Evolutionary conservation across 2,888 invertebrate species (phyloP), one percentile per base, ranked within the genome.

Genomic region (Liodrosophila aerea): DNA sequence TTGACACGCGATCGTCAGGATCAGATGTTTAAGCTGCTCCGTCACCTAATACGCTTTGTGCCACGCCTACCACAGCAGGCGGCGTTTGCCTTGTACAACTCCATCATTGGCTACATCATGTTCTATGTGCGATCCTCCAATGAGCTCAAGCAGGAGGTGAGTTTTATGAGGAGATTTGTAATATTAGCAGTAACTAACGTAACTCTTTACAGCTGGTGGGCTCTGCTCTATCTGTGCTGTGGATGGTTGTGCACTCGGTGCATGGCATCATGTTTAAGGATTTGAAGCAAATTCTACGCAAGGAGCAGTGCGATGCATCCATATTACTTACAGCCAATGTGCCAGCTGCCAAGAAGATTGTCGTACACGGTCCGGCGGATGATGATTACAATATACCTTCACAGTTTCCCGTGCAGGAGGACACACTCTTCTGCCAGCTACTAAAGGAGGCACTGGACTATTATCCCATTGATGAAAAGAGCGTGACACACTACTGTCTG

Each of bases 241-340:
- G 99, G 98, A 97, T 98, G 96, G 98, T 99, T 16, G 98, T 98
- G 0, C 99, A 99, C 77, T 98, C 97, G 88, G 98, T 99, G 0
- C 98, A 99, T 87, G 99, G 99, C 12, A 97, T 99, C 60, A 98
- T 98, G 95, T 99, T 99, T 88, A 99, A 99, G 91, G 99, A 99
- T 91, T 91, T 99, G 15, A 99, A 99, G 87, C 99, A 99, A 91
- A 99, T 99, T 70, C 91, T 99, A 66, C 93, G 99, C 50, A 99
- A 99, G 88, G 99, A 99, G 88, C 99, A 99, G 88, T 99, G 99
- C 87, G 99, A 99, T 90, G 98, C 99, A 0, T 98, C 98, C 0
- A 96, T 99, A 84, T 91, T 99, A 66, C 92, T 99, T 1, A 99
- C 99, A 0, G 99, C 99, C 3, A 99, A 99, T 90, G 98, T 99